Evolutionary conservation across 2,888 invertebrate genomes (phyloP), one percentile per base, ranked within the genome.

Genomic region (Drosophila flavopinicola): DNA sequence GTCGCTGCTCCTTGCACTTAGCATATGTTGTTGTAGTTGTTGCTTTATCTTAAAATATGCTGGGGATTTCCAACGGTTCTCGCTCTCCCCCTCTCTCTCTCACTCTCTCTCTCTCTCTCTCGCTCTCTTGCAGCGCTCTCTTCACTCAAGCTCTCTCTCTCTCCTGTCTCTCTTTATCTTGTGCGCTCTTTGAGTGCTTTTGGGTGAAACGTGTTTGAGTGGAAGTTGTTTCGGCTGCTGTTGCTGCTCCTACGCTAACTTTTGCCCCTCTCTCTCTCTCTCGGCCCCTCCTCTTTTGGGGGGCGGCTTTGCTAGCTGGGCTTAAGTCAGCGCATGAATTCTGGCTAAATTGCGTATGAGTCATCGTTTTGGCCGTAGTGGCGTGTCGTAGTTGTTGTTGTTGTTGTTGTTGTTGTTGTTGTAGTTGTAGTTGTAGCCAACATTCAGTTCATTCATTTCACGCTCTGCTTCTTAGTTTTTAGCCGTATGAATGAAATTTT

Each of bases 291-390:
- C 37, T 1, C 39, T 6, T 23, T 11, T 6, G 45, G 45, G 25
- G 25, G 13, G 13, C 3, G 24, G 11, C 35, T n/a, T n/a, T 49
- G 60, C 15, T 56, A 77, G 63, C 60, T 61, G 44, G 77, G 77
- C 67, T 65, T 80, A 60, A 75, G 63, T 57, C 66, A 80, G 61
- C 75, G 64, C 58, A 75, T 73, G 87, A 83, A 71, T 83, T 83
- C 83, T 74, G 63, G 66, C 57, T 87, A 87, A 83, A 85, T 67
- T 52, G 76, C 52, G 68, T 49, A 75, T 83, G 83, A 83, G 69
- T 83, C 83, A 83, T 87, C 87, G 17, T 1, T n/a, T n/a, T 10
- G 9, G 52, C 35, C 66, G 63, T 53, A 49, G 39, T 59, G 29
- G 37, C 59, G 33, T 45, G 37, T 38, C 54, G 58, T 48, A 41